These are phyloP conservation scores for Myopa testacea DNA, from an alignment of 2,888 invertebrate genomes.

Conservation along the genomic window DNA sequence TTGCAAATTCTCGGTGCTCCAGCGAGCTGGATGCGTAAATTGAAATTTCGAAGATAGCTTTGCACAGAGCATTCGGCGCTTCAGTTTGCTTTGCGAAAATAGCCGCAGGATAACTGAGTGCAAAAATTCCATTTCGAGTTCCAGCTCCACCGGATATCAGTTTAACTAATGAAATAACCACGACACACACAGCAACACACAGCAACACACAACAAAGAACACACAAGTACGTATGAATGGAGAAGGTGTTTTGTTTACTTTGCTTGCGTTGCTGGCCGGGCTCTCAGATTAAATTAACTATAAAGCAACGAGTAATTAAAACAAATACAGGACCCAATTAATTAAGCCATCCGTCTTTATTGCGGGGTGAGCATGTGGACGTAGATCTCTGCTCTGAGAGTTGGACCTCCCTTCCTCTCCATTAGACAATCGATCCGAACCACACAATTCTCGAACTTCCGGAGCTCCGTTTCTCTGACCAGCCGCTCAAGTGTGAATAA, in stretches of 20 bases:
- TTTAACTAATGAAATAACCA: constrained; percentile 40
- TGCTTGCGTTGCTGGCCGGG: constrained; percentile 2
- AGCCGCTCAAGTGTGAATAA: constrained; percentile 7
- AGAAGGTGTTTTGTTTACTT: constrained; percentile 26
- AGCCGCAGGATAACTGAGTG: constrained; percentile 48
- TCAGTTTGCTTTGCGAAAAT: constrained; percentile 35
- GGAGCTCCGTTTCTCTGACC: neutral
- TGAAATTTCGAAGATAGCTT: constrained; percentile 30
- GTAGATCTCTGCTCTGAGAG: too few species aligned
- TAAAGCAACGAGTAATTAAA: constrained; percentile 30
- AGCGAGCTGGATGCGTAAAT: constrained; percentile 18
- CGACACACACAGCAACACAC: neutral
- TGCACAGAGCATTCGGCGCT: neutral
- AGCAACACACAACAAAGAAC: neutral
- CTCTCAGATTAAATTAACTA: constrained; percentile 24
- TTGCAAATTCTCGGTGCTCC: neutral
- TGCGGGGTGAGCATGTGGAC: neutral
- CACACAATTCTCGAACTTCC: neutral
- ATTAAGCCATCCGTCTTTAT: constrained; percentile 9
- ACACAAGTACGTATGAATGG: neutral
- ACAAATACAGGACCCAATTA: constrained; percentile 26
- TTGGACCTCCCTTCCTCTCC: neutral
- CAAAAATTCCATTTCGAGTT: constrained; percentile 43
- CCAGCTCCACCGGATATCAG: constrained; percentile 37
- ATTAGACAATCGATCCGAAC: neutral